A percentile compares a stretch with the other conserved stretches of the same genome.
These are phyloP conservation scores for Naja naja DNA, from an alignment of 2,113 vertebrate species.

Conservation along the genomic window DNA sequence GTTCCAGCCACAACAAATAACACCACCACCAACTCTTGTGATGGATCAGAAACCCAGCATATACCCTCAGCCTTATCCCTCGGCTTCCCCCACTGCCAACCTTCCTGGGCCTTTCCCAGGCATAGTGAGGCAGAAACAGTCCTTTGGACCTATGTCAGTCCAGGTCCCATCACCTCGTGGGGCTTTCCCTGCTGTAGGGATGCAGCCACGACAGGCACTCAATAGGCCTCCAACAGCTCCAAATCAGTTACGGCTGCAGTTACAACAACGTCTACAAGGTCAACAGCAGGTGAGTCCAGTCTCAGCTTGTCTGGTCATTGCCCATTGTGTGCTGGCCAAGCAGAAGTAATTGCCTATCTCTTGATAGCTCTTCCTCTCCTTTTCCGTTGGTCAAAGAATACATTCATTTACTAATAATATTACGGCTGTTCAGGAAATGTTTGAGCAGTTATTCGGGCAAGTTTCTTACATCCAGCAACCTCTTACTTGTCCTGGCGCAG, in stretches of 20 bases:
- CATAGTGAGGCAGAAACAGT: conserved; percentile 79
- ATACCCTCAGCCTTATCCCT: conserved; percentile 82
- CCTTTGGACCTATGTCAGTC: conserved; percentile 72
- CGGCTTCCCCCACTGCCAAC: conserved; percentile 70
- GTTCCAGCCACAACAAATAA: conserved; percentile 73
- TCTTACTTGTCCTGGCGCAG: background rate
- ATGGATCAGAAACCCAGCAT: conserved; percentile 81
- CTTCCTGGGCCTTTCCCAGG: conserved; percentile 73
- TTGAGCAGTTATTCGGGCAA: background rate
- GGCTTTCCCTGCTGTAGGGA: conserved; percentile 74
- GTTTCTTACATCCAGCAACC: background rate
- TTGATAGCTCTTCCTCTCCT: background rate
- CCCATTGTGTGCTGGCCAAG: too few relatives aligned
- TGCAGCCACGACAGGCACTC: conserved; percentile 76
- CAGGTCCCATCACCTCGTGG: conserved; percentile 73
- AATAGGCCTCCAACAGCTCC: conserved; percentile 75
- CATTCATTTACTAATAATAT: background rate
- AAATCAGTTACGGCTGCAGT: conserved; percentile 84
- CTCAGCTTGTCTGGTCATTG: background rate
- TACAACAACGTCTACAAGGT: conserved; percentile 89
- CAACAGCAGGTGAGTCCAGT: conserved; percentile 82
- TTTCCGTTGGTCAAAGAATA: background rate
- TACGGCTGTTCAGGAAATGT: background rate
- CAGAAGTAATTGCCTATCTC: background rate
- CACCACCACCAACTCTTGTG: conserved; percentile 71